Conservation (phyloP, 1,140 invertebrate genomes). For the Trachelipus rathkii region DNA sequence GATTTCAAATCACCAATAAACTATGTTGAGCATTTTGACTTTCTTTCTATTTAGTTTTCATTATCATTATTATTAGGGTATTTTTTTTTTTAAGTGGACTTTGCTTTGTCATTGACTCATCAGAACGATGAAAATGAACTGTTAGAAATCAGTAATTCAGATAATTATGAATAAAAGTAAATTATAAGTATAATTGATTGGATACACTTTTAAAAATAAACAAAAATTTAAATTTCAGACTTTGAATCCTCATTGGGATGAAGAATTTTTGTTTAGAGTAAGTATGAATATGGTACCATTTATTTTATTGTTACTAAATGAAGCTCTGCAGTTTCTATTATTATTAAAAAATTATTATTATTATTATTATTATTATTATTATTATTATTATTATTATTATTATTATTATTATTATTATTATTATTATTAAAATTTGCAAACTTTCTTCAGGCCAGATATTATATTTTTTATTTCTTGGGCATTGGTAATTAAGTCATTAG, state of each 20-base stretch:
- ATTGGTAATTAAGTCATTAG: too few species aligned
- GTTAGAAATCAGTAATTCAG: neutral
- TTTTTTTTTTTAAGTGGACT: neutral
- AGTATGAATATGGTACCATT: conserved; percentile 60
- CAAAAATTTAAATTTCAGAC: conserved; percentile 61
- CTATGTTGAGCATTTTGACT: too few species aligned
- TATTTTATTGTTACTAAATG: conserved; percentile 29
- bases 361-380: neutral
- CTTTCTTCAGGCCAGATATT: too few species aligned
- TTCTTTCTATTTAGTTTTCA: too few species aligned
- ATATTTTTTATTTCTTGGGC: too few species aligned
- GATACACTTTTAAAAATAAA: too few species aligned
- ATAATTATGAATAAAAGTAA: too few species aligned
- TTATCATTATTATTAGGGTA: too few species aligned
- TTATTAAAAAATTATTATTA: neutral
- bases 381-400: neutral
- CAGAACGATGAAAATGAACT: neutral
- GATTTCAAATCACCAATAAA: too few species aligned
- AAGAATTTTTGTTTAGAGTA: conserved; percentile 85
- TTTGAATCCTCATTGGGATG: conserved; percentile 92
- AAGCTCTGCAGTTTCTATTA: neutral
- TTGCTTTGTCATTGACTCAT: neutral
- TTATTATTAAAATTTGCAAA: too few species aligned
- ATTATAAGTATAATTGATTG: too few species aligned
- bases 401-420: too few species aligned